Conservation (phyloP, 2,797 vertebrate species). For the Thunnus albacares region DNA sequence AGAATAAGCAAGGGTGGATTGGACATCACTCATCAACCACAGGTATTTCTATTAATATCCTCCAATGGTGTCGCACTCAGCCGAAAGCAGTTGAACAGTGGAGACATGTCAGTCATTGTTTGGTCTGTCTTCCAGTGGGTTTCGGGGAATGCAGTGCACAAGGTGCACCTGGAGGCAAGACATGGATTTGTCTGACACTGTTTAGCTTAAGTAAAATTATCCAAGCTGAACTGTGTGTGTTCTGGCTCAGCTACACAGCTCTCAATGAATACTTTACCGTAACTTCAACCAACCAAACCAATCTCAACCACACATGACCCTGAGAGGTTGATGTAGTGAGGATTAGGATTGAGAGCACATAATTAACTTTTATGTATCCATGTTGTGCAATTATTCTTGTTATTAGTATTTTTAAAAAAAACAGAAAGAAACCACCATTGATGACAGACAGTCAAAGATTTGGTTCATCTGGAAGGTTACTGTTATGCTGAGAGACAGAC, state of each 20-base stretch:
- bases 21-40: slow-evolving; percentile 81
- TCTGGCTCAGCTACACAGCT: slow-evolving; percentile 23
- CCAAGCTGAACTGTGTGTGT: slow-evolving; percentile 46
- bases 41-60: slow-evolving; percentile 87
- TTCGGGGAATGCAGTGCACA: slow-evolving; percentile 69
- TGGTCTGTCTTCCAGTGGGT: slow-evolving; percentile 67
- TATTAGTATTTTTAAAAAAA: not conserved
- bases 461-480: not conserved
- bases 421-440: not conserved
- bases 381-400: slow-evolving; percentile 13
- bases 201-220: slow-evolving; percentile 46
- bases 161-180: slow-evolving; percentile 67
- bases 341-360: slow-evolving; percentile 11
- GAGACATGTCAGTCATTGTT: slow-evolving; percentile 83
- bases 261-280: slow-evolving; percentile 20
- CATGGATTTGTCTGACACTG: slow-evolving; percentile 59
- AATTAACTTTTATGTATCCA: not conserved
- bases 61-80: slow-evolving; percentile 65
- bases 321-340: not conserved
- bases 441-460: not conserved
- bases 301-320: slow-evolving; percentile 28
- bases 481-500: slow-evolving; percentile 1
- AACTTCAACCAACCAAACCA: slow-evolving; percentile 28
- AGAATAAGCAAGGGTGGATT: slow-evolving; percentile 61
- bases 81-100: slow-evolving; percentile 60